These are phyloP conservation scores for Camponotus vicinus DNA, from an alignment of 1,140 invertebrate genomes.

Conservation along the genomic window DNA sequence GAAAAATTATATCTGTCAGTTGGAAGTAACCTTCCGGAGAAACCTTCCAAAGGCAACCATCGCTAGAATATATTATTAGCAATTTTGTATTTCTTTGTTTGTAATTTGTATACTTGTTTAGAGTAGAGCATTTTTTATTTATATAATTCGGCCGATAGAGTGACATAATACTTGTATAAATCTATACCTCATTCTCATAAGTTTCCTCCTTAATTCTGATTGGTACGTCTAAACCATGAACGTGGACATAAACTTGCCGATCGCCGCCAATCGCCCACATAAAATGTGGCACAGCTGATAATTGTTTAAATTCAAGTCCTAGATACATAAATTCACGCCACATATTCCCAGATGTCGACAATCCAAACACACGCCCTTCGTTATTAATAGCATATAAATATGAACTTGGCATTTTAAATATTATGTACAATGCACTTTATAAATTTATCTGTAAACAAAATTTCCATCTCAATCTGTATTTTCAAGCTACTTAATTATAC, in stretches of 20 bases:
- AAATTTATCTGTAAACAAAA: slow-evolving; percentile 32
- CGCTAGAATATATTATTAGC: slow-evolving; percentile 86
- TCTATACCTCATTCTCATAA: slow-evolving; percentile 95
- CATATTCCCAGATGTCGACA: slow-evolving; percentile 92
- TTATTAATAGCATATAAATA: slow-evolving; percentile 95
- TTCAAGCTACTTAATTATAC: neutral
- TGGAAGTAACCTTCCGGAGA: slow-evolving; percentile 92
- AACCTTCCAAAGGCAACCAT: slow-evolving; percentile 96
- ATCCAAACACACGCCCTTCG: slow-evolving; percentile 94
- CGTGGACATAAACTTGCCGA: slow-evolving; percentile 96
- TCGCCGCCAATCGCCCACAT: slow-evolving; percentile 97
- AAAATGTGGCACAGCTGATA: slow-evolving; percentile 93
- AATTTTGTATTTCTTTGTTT: neutral
- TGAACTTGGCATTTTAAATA: slow-evolving; percentile 89
- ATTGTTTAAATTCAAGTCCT: slow-evolving; percentile 94
- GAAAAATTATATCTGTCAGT: slow-evolving; percentile 95
- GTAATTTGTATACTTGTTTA: no score
- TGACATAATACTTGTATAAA: neutral
- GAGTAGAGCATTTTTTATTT: neutral
- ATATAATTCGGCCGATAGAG: neutral
- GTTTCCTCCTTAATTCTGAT: slow-evolving; percentile 96
- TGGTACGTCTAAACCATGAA: slow-evolving; percentile 95
- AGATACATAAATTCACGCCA: slow-evolving; percentile 95
- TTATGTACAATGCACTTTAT: neutral
- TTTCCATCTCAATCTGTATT: neutral